These are phyloP conservation scores for Sipha maydis DNA, from an alignment of 2,888 invertebrate genomes.

Conservation along the genomic window DNA sequence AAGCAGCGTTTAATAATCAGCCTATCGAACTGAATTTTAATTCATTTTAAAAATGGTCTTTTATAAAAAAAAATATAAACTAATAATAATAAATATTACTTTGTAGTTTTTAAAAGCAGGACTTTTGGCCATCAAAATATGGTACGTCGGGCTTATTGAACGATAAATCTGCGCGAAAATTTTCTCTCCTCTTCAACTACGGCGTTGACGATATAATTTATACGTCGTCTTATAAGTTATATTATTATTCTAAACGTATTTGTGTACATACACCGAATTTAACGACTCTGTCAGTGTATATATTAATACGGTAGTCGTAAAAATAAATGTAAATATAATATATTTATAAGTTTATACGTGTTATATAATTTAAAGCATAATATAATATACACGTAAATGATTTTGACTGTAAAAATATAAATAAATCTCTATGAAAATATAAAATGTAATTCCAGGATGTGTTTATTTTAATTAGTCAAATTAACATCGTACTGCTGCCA, in stretches of 20 bases:
- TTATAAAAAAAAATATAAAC: no score
- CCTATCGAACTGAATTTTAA: no score
- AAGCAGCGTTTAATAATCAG: no score
- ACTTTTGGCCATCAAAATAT: no score
- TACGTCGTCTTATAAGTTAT: slow-evolving; percentile 16
- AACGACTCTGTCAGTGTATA: background rate
- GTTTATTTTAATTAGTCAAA: slow-evolving; percentile 21
- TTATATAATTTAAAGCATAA: no score
- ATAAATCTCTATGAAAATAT: slow-evolving; percentile 5
- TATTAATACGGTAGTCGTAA: background rate
- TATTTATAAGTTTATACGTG: no score
- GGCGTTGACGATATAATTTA: slow-evolving; percentile 34
- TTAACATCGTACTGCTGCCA: background rate
- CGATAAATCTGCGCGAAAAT: slow-evolving; percentile 12
- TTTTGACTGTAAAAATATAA: background rate
- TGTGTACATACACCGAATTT: slow-evolving; percentile 2
- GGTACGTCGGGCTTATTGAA: no score
- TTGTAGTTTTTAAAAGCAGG: no score
- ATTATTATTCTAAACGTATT: slow-evolving; percentile 41
- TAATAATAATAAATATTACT: no score
- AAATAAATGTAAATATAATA: background rate
- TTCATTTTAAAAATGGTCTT: no score
- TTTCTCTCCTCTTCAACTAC: background rate
- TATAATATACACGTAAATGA: background rate
- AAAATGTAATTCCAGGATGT: background rate